phyloP scores from a whole-genome alignment of 1,140 invertebrate species.

The Venustaconcha ellipsiformis region DNA sequence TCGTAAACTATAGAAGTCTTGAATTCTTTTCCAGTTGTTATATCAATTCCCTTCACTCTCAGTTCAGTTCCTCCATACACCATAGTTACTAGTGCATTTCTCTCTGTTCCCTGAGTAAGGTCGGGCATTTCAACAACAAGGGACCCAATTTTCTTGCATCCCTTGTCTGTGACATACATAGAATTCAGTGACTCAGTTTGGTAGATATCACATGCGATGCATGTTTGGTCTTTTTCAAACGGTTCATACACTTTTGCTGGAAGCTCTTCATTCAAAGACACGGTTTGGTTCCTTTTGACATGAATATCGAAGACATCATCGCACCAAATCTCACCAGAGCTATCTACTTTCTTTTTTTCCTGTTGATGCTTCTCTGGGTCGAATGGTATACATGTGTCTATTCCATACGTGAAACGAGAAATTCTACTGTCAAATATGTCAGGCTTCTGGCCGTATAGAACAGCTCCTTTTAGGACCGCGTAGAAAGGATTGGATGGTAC shows the following conservation, averaged over 20 bases:
- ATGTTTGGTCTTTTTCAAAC: slow-evolving; percentile 7
- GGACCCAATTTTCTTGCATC: slow-evolving; percentile 6
- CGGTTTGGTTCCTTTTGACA: slow-evolving; percentile 9
- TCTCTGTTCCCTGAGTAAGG: background rate
- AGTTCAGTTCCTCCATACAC: slow-evolving; percentile 23
- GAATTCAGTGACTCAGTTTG: background rate
- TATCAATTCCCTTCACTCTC: slow-evolving; percentile 6
- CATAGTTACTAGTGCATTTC: slow-evolving; percentile 13
- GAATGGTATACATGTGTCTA: slow-evolving; percentile 6
- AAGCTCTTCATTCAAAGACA: background rate
- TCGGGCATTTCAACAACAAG: slow-evolving; percentile 15
- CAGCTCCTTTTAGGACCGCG: slow-evolving; percentile 18
- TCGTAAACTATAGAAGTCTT: background rate
- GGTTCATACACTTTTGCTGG: slow-evolving; percentile 7
- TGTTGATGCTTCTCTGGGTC: slow-evolving; percentile 11
- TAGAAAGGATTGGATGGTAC: slow-evolving; percentile 15
- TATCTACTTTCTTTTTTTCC: slow-evolving; percentile 11
- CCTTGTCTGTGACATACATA: slow-evolving; percentile 6
- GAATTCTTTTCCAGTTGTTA: slow-evolving; percentile 6
- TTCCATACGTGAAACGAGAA: slow-evolving; percentile 11
- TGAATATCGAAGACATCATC: slow-evolving; percentile 15
- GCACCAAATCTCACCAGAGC: slow-evolving; percentile 7
- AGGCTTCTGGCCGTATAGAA: slow-evolving; percentile 13
- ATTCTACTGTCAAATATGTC: slow-evolving; percentile 16
- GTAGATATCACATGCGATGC: slow-evolving; percentile 1